Conservation (phyloP, 2,797 vertebrate species). For the Tragelaphus eurycerus region DNA sequence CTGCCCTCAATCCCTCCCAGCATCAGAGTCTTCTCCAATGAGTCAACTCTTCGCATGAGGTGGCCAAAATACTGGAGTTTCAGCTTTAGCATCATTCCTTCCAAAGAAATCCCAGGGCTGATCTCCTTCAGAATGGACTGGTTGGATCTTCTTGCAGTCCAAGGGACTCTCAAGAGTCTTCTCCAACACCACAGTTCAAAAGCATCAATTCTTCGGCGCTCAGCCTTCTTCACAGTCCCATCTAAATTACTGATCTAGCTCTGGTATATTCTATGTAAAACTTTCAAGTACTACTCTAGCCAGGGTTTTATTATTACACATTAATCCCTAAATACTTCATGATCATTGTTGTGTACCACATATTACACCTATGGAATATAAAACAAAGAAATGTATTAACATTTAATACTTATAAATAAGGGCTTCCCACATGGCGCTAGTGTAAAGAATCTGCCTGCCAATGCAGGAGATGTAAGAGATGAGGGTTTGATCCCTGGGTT, state of each 20-base stretch:
- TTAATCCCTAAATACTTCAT: not conserved
- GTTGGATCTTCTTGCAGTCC: too few species aligned
- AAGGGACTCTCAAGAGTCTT: too few species aligned
- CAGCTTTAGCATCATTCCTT: too few species aligned
- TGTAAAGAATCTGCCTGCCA: not conserved
- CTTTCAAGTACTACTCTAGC: not conserved
- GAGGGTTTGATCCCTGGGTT: not conserved
- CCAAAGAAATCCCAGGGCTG: too few species aligned
- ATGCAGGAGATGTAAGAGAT: not conserved
- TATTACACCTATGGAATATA: not conserved
- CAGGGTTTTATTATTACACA: not conserved
- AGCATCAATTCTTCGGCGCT: too few species aligned
- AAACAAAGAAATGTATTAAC: not conserved
- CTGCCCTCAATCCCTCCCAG: too few species aligned
- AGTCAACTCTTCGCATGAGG: too few species aligned
- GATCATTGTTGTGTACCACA: not conserved
- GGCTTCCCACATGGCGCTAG: not conserved
- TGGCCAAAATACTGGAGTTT: too few species aligned
- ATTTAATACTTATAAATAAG: not conserved
- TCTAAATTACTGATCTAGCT: not conserved
- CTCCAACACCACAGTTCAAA: too few species aligned
- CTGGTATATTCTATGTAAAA: not conserved
- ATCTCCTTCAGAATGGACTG: too few species aligned
- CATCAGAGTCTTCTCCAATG: too few species aligned
- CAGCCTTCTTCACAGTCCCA: too few species aligned